Base-by-base conservation (phyloP, 2,797 vertebrate genomes). In the Masticophis lateralis region DNA sequence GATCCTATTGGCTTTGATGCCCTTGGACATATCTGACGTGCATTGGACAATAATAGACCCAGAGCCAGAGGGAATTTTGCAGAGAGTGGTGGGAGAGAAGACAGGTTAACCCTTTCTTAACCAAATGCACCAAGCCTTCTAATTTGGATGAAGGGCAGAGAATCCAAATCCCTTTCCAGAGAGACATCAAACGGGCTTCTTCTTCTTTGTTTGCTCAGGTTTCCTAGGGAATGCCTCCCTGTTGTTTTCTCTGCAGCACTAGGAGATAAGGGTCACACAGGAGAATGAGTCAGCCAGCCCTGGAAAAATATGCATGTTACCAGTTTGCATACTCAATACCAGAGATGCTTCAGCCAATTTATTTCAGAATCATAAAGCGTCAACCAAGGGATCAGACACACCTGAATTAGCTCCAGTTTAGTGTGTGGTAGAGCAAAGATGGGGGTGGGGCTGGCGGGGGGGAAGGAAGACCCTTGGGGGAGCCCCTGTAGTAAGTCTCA, bases 21-120 rank as follows among this genome's bases (percentile, higher is more conserved):
- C 13, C 69, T 25, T 47, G 18, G 57, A 93, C 86, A 61, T 87
- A 88, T 88, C 6, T 83, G 63, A 91, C 90, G 86, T 20, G 47
- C 25, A 51, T 43, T 74, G 87, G 87, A 89, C 87, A 93, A 93
- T 56, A 93, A 93, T 93, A 93, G 90, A 91, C 18, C 28, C 20
- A 9, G n/a, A 32, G 59, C 74, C 53, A n/a, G 37, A 66, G 79
- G 66, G 93, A 94, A 51, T 92, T 92, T 27, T 43, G 87, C 0
- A 2, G 37, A n/a, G 4, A 47, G n/a, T 4, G 43, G 28, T 83
- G 79, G 79, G 79, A 83, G 20, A 55, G 61, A 32, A n/a, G 20
- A 25, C 27, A 56, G 6, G 27, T 88, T 94, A 92, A 90, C 91
- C 25, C 53, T 66, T 94, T 87, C 60, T n/a, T n/a, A 27, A 14